Conservation (phyloP, 1,140 invertebrate genomes). For the Asbolus verrucosus region DNA sequence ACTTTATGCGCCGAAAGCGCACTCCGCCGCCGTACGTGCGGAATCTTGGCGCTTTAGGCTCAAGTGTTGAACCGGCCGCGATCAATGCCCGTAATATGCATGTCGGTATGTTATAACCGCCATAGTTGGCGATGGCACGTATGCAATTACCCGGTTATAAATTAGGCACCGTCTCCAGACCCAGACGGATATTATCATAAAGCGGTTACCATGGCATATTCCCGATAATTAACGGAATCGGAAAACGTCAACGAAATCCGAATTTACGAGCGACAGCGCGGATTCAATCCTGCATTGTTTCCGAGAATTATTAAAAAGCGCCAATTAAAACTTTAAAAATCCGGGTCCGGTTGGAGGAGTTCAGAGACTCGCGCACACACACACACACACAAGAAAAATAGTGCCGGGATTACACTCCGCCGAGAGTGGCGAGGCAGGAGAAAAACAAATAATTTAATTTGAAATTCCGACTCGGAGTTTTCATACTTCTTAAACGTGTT, state of each 20-base stretch:
- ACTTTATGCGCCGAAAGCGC: slow-evolving; percentile 26
- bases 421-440: not conserved
- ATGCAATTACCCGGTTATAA: slow-evolving; percentile 50
- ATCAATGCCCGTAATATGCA: slow-evolving; percentile 26
- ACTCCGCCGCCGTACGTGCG: not conserved
- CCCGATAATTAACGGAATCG: too few relatives aligned
- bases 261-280: too few relatives aligned
- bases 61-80: slow-evolving; percentile 15
- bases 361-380: not conserved
- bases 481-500: slow-evolving; percentile 2
- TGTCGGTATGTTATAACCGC: slow-evolving; percentile 22
- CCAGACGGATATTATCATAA: slow-evolving; percentile 44
- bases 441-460: slow-evolving; percentile 6
- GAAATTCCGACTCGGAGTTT: not conserved
- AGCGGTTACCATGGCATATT: too few relatives aligned
- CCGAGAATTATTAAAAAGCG: too few relatives aligned
- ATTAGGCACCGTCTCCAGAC: slow-evolving; percentile 46
- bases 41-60: slow-evolving; percentile 17
- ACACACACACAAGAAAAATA: not conserved
- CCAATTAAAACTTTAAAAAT: slow-evolving; percentile 30
- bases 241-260: too few relatives aligned
- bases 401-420: slow-evolving; percentile 6
- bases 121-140: slow-evolving; percentile 47
- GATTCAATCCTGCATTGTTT: too few relatives aligned
- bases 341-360: not conserved